Percentiles rank a stretch among this genome's conserved stretches.
Conservation (phyloP, 2,888 invertebrate genomes). For the Pseudococcus jackbeardsleyi region DNA sequence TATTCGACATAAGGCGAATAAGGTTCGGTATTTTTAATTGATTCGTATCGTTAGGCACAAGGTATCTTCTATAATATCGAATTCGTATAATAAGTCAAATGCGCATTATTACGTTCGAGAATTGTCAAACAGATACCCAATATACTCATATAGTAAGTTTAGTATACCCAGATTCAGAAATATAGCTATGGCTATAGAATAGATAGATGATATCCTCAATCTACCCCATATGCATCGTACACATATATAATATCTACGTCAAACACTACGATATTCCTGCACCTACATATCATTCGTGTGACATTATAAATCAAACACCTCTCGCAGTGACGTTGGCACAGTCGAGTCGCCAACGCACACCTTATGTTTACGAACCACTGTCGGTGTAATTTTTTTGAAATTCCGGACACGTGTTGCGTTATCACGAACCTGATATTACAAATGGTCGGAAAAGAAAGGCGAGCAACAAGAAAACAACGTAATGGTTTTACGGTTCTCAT, state of each 20-base stretch:
- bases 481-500: slow-evolving; percentile 58
- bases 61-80: not conserved
- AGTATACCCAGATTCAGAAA: not conserved
- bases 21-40: not conserved
- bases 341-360: not conserved
- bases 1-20: not conserved
- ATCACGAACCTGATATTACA: slow-evolving; percentile 63
- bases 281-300: not conserved
- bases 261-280: not conserved
- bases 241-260: not conserved
- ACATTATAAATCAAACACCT: slow-evolving; percentile 39
- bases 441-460: slow-evolving; percentile 57
- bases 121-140: not conserved
- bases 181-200: not conserved
- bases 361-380: slow-evolving; percentile 44
- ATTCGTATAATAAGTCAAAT: not conserved
- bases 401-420: slow-evolving; percentile 62
- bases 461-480: slow-evolving; percentile 58
- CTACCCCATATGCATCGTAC: not conserved
- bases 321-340: slow-evolving; percentile 17
- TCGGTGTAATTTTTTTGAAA: slow-evolving; percentile 44
- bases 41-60: slow-evolving; percentile 1
- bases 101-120: not conserved
- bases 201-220: not conserved
- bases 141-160: not conserved